A percentile compares a stretch with the other conserved stretches of the same genome.
These are phyloP conservation scores for Tetramorium bicarinatum DNA, from an alignment of 2,888 invertebrate genomes.

Conservation along the genomic window DNA sequence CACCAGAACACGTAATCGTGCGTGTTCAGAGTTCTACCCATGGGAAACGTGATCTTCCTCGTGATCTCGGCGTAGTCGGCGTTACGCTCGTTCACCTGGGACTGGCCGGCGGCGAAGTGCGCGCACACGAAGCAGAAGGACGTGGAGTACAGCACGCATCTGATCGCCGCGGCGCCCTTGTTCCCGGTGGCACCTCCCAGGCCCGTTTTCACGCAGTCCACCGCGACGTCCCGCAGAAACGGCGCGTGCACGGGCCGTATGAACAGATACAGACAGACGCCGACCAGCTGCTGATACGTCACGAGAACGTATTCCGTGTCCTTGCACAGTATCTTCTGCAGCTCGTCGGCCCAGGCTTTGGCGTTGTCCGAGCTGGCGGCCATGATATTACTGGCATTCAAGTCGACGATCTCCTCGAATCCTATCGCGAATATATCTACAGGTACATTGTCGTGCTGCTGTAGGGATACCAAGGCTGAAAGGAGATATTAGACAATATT, in stretches of 20 bases:
- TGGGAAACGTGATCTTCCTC: constrained; percentile 95
- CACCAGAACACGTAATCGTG: constrained; percentile 99
- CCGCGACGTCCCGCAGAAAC: constrained; percentile 96
- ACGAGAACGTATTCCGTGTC: constrained; percentile 95
- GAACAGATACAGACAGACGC: constrained; percentile 98
- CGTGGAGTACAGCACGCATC: constrained; percentile 96
- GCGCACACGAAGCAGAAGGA: constrained; percentile 99
- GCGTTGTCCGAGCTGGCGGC: constrained; percentile 98
- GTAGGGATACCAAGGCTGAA: constrained; percentile 85
- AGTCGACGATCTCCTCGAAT: constrained; percentile 99
- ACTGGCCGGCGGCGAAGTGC: constrained; percentile 99
- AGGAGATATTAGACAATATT: constrained; percentile 56
- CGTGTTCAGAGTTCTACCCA: constrained; percentile 96
- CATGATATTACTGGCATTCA: constrained; percentile 99
- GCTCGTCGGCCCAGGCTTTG: constrained; percentile 97
- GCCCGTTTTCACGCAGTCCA: constrained; percentile 99
- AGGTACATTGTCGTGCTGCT: constrained; percentile 88
- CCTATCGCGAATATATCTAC: constrained; percentile 99
- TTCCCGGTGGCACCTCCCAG: constrained; percentile 98
- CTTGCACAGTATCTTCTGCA: constrained; percentile 96
- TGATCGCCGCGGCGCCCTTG: constrained; percentile 97
- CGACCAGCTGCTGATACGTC: constrained; percentile 98
- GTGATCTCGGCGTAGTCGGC: constrained; percentile 98
- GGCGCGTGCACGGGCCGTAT: constrained; percentile 96
- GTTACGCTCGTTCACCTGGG: constrained; percentile 97